A percentile compares a stretch with the other conserved stretches of the same genome.
Evolutionary conservation across 2,888 invertebrate genomes (phyloP).

Genomic region (Shargacucullia verbasci): DNA sequence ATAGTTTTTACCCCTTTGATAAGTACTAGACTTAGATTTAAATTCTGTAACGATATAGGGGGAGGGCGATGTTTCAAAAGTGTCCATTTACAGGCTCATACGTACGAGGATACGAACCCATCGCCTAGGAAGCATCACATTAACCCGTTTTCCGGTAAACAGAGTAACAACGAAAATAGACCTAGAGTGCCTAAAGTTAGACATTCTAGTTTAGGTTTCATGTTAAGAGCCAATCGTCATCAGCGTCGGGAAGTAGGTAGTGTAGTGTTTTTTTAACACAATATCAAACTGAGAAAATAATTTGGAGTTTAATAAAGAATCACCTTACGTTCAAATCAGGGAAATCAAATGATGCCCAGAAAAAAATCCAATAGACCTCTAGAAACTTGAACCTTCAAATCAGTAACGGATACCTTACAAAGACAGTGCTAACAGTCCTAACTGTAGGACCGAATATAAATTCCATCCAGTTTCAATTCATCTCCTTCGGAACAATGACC

Average conservation of each 20-base stretch:
- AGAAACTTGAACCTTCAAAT: conserved; percentile 39
- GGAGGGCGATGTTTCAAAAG: conserved; percentile 19
- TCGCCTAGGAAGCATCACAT: conserved; percentile 42
- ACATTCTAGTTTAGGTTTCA: conserved; percentile 5
- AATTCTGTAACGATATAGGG: background rate
- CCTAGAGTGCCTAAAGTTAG: conserved; percentile 8
- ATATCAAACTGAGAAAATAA: conserved; percentile 12
- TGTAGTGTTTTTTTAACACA: background rate
- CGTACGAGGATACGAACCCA: conserved; percentile 21
- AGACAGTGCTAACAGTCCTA: conserved; percentile 52
- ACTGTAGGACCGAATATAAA: conserved; percentile 53
- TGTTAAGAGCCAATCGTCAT: conserved; percentile 18
- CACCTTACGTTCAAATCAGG: conserved; percentile 32
- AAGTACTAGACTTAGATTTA: conserved; percentile 5
- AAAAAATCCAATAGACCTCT: conserved; percentile 38
- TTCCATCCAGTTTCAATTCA: conserved; percentile 58
- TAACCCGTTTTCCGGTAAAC: conserved; percentile 32
- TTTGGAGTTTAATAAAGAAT: conserved; percentile 24
- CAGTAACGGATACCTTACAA: conserved; percentile 47
- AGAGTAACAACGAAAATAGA: conserved; percentile 21
- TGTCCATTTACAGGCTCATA: conserved; percentile 10
- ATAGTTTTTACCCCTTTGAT: background rate
- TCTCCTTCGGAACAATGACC: conserved; percentile 61
- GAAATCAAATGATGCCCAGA: conserved; percentile 34
- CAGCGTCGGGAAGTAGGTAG: conserved; percentile 10